phyloP scores from a whole-genome alignment of 2,888 invertebrate genomes.

The Copidosoma aretas region DNA sequence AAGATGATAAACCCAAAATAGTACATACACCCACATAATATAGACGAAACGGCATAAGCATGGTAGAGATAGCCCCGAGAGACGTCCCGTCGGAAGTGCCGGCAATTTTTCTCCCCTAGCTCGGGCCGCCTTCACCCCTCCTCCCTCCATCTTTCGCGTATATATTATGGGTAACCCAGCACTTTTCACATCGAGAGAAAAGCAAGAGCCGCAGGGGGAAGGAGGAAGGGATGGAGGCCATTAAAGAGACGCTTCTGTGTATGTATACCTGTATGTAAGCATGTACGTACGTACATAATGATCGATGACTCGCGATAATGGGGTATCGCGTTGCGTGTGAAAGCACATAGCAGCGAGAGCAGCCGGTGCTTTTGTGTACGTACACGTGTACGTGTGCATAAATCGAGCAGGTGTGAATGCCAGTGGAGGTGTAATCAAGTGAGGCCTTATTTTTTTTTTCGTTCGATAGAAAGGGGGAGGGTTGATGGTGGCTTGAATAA shows the following conservation, averaged over 20 bases:
- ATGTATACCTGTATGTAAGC: background rate
- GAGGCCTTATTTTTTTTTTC: background rate
- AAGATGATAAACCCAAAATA: too few relatives aligned
- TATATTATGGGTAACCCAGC: constrained; percentile 41
- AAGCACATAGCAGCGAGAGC: background rate
- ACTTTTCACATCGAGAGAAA: constrained; percentile 36
- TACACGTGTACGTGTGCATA: too few relatives aligned
- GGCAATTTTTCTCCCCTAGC: constrained; percentile 52
- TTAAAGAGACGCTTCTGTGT: background rate
- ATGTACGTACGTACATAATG: constrained; percentile 49
- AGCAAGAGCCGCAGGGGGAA: constrained; percentile 34
- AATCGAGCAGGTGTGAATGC: constrained; percentile 32
- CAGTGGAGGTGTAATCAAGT: constrained; percentile 16
- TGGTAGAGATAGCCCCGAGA: constrained; percentile 23
- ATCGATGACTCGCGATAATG: constrained; percentile 55
- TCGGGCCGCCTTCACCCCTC: background rate
- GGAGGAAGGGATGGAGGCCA: constrained; percentile 25
- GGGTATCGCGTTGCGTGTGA: constrained; percentile 24
- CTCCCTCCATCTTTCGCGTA: too few relatives aligned
- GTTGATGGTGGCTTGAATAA: background rate
- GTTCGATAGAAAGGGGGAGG: constrained; percentile 8
- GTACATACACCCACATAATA: too few relatives aligned
- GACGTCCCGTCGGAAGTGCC: constrained; percentile 45
- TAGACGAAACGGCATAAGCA: too few relatives aligned
- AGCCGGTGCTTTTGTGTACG: background rate